Conservation (phyloP, 2,113 vertebrate species). For the Salvelinus fontinalis region DNA sequence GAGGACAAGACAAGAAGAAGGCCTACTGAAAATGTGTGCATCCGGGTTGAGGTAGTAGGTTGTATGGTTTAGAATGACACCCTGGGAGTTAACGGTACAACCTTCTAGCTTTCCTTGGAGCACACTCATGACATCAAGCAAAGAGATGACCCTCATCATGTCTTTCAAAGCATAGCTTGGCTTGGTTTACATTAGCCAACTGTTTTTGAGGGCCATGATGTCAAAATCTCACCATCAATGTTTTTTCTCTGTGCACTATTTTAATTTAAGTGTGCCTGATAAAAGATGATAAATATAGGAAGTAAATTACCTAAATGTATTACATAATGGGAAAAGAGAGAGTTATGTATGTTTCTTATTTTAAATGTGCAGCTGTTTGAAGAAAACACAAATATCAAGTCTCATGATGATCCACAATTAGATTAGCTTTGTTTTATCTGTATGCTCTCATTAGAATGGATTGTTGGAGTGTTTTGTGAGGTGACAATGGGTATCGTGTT, state of each 20-base stretch:
- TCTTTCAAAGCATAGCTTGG: not conserved
- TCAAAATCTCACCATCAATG: too few species aligned
- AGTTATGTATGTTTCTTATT: too few species aligned
- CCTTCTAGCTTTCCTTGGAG: conserved; percentile 99
- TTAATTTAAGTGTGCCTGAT: too few species aligned
- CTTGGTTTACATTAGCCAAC: too few species aligned
- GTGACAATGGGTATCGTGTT: not conserved
- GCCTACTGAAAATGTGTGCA: conserved; percentile 86
- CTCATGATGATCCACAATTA: not conserved
- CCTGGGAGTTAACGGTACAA: conserved; percentile 99
- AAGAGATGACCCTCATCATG: not conserved
- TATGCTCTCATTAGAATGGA: not conserved
- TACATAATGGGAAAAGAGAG: too few species aligned
- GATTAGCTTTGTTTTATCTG: not conserved
- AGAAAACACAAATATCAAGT: not conserved
- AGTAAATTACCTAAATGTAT: too few species aligned
- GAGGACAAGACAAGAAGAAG: conserved; percentile 26
- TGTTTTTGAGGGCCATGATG: too few species aligned
- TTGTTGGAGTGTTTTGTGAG: not conserved
- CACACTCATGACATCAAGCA: conserved; percentile 90
- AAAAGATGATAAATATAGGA: too few species aligned
- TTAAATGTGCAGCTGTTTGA: not conserved
- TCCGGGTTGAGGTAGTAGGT: conserved; percentile 99
- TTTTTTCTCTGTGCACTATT: too few species aligned
- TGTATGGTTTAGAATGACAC: conserved; percentile 99